phyloP scores from a whole-genome alignment of 2,888 invertebrate species.

The Eledona agricola region DNA sequence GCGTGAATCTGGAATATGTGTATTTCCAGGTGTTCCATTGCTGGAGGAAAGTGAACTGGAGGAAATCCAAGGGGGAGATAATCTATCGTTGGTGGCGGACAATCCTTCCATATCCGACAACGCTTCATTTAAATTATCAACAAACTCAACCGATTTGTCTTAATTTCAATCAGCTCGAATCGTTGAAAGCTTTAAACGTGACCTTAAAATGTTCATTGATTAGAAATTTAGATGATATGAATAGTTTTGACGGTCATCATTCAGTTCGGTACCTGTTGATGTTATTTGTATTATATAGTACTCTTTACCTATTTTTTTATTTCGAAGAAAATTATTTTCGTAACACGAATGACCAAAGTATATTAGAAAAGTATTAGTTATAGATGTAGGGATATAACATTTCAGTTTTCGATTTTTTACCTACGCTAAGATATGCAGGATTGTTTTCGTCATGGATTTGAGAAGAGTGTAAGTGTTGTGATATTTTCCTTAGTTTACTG shows the following conservation, averaged over 20 bases:
- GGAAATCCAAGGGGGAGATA: conserved; percentile 55
- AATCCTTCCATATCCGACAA: conserved; percentile 58
- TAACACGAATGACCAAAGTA: conserved; percentile 31
- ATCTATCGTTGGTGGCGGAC: conserved; percentile 55
- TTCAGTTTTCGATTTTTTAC: conserved; percentile 14
- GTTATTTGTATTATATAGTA: not conserved
- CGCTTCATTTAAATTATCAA: conserved; percentile 58
- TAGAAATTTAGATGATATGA: conserved; percentile 1
- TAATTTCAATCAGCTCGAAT: conserved; percentile 34
- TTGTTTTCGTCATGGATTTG: conserved; percentile 13
- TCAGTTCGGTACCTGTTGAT: conserved; percentile 19
- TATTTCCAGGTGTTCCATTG: conserved; percentile 58
- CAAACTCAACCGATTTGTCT: conserved; percentile 55
- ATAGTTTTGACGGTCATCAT: conserved; percentile 7
- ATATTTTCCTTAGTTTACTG: conserved; percentile 27
- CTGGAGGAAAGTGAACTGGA: conserved; percentile 62
- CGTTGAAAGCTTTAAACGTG: conserved; percentile 22
- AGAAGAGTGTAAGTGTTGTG: conserved; percentile 33
- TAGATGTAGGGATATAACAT: conserved; percentile 10
- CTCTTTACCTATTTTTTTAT: conserved; percentile 10
- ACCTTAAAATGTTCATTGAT: conserved; percentile 13
- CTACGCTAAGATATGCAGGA: conserved; percentile 20
- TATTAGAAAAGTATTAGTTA: conserved; percentile 15
- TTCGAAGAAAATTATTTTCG: conserved; percentile 25
- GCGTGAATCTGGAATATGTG: no score